Evolutionary conservation across 2,113 vertebrate genomes (phyloP).

Genomic region (Rhipidura dahli): DNA sequence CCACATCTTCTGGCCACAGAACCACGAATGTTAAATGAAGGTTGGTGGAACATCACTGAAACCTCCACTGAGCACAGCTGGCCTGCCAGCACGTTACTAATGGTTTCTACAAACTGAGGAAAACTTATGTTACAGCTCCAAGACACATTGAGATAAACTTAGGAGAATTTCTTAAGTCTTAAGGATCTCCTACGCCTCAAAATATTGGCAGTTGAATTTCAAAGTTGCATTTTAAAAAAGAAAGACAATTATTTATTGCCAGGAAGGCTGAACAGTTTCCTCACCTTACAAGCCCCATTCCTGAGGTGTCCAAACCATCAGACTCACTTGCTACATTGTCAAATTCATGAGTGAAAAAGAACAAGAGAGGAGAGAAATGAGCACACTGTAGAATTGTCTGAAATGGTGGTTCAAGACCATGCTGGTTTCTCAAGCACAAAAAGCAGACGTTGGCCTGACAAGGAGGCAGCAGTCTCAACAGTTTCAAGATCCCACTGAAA

Average conservation of each 20-base stretch:
- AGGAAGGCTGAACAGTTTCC: not conserved
- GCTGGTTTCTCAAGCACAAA: not conserved
- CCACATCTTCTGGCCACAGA: slow-evolving; percentile 25
- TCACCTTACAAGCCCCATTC: not conserved
- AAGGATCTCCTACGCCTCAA: not conserved
- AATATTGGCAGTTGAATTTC: not conserved
- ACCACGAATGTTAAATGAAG: not conserved
- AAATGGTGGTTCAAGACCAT: not conserved
- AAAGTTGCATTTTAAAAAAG: not conserved
- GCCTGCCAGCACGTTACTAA: not conserved
- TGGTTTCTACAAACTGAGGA: not conserved
- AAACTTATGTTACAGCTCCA: not conserved
- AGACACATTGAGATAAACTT: not conserved
- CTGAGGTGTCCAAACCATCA: not conserved
- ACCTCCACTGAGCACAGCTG: not conserved
- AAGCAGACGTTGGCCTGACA: not conserved
- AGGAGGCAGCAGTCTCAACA: not conserved
- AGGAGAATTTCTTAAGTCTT: not conserved
- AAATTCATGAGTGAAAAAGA: not conserved
- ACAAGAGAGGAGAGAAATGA: not conserved
- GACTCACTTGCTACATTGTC: not conserved
- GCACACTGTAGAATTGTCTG: not conserved
- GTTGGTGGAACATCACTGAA: not conserved
- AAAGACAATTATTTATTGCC: not conserved
- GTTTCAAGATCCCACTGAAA: not conserved